These are phyloP conservation scores for Baryphthengus martii DNA, from an alignment of 2,113 vertebrate species.

Conservation along the genomic window DNA sequence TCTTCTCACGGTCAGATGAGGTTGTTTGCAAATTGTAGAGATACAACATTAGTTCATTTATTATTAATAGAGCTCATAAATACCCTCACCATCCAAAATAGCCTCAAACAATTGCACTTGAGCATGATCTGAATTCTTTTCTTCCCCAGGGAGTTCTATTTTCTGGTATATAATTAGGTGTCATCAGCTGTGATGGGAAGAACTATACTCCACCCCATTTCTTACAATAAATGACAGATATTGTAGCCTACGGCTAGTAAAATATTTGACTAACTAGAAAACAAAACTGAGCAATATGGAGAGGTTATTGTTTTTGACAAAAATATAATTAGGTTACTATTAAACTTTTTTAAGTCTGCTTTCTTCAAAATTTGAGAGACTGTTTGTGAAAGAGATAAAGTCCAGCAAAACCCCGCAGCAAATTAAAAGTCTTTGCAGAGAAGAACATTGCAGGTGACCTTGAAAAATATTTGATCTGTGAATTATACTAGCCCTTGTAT, in stretches of 20 bases:
- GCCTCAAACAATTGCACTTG: conserved; percentile 68
- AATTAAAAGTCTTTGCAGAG: neutral
- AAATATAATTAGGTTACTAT: conserved; percentile 15
- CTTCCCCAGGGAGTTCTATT: conserved; percentile 23
- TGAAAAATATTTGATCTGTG: neutral
- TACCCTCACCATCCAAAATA: conserved; percentile 65
- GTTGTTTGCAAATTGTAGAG: conserved; percentile 60
- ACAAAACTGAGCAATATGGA: neutral
- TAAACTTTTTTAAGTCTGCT: neutral
- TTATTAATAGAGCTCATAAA: conserved; percentile 77
- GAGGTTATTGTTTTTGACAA: conserved; percentile 12
- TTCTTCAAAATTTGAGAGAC: neutral
- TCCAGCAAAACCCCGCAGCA: neutral
- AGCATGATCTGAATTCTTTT: conserved; percentile 48
- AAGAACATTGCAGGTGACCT: neutral
- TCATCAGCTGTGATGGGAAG: conserved; percentile 62
- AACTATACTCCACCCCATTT: conserved; percentile 46
- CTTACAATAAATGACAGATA: conserved; percentile 68
- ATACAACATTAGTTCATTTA: conserved; percentile 59
- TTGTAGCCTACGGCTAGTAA: conserved; percentile 56
- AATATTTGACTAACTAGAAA: conserved; percentile 63
- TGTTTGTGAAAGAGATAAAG: neutral
- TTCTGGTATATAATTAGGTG: conserved; percentile 69
- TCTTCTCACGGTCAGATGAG: conserved; percentile 63
- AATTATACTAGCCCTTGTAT: neutral